Percentiles rank a stretch among this genome's conserved stretches.
Conservation (phyloP, 2,113 vertebrate species). For the Pimephales promelas region DNA sequence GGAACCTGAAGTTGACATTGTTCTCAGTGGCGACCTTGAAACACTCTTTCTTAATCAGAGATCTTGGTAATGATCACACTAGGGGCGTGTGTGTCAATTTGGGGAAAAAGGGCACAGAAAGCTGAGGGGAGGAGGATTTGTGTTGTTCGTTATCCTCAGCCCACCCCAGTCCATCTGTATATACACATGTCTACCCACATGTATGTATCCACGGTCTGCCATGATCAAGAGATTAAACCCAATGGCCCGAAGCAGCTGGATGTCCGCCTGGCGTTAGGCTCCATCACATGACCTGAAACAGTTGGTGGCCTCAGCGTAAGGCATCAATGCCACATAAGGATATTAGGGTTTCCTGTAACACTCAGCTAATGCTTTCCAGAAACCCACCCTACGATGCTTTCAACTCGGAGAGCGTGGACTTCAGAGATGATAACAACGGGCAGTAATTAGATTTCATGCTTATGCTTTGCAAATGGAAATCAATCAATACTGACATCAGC, state of each 20-base stretch:
- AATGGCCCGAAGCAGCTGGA: slow-evolving; percentile 11
- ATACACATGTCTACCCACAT: slow-evolving; percentile 23
- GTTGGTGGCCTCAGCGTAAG: slow-evolving; percentile 1
- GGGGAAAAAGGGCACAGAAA: not conserved
- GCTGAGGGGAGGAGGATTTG: not conserved
- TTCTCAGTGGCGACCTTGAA: not conserved
- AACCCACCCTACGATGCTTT: slow-evolving; percentile 7
- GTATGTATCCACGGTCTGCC: not conserved
- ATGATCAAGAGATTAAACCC: slow-evolving; percentile 28
- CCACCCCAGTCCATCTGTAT: not conserved
- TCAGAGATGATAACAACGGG: slow-evolving; percentile 5
- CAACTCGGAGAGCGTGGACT: not conserved
- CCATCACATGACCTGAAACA: slow-evolving; percentile 23
- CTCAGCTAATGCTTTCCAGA: slow-evolving; percentile 36
- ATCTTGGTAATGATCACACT: not conserved
- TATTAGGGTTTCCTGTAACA: slow-evolving; percentile 4
- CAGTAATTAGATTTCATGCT: slow-evolving; percentile 28
- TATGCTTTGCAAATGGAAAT: slow-evolving; percentile 1
- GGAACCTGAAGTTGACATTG: not conserved
- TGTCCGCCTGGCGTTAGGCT: not conserved
- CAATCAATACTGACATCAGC: slow-evolving; percentile 16
- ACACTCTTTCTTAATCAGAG: not conserved
- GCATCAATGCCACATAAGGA: slow-evolving; percentile 10
- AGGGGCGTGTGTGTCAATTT: not conserved
- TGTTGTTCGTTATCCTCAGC: not conserved